phyloP scores from a whole-genome alignment of 2,113 vertebrate genomes.

The Cryptomyrus ogoouensis region DNA sequence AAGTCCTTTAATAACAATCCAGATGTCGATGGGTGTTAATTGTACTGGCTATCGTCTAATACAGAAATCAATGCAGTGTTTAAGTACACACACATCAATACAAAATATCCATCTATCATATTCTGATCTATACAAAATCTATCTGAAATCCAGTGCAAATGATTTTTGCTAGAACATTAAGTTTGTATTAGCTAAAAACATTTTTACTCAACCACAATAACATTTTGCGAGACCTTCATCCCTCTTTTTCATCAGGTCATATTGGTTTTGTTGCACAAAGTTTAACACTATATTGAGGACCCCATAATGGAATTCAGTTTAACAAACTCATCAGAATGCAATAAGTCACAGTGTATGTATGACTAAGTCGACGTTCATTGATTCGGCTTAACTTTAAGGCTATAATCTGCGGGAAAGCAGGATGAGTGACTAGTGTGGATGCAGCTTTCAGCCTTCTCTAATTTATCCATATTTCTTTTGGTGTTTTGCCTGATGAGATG shows the following conservation, averaged over 20 bases:
- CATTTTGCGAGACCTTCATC: background rate
- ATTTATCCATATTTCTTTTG: background rate
- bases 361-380: background rate
- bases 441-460: background rate
- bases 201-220: background rate
- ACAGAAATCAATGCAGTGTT: background rate
- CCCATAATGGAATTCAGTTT: background rate
- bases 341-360: slow-evolving; percentile 7
- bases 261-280: background rate
- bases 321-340: background rate
- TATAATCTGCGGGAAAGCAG: background rate
- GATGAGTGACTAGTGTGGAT: background rate
- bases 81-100: background rate
- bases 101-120: slow-evolving; percentile 70
- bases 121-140: background rate
- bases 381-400: background rate
- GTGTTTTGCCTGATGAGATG: background rate
- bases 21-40: background rate
- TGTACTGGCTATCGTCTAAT: background rate
- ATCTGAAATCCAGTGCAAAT: background rate
- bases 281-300: background rate
- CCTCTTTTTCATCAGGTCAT: background rate
- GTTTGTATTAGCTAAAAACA: slow-evolving; percentile 1
- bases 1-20: background rate
- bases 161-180: background rate